Evolutionary conservation across 2,113 vertebrate species (phyloP).

Genomic region (Gymnarchus niloticus): DNA sequence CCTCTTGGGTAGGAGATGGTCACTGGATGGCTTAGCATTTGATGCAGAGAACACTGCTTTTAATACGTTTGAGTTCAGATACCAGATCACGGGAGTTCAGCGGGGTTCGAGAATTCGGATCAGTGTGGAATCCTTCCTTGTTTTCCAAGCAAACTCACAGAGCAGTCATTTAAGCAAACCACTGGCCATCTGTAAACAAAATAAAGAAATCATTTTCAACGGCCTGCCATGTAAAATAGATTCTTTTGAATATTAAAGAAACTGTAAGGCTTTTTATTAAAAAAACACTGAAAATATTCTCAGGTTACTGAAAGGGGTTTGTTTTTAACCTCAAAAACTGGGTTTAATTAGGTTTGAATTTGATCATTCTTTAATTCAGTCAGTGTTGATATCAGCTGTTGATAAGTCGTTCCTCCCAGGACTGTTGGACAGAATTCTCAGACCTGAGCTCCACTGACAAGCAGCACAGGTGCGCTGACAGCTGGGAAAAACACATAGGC

Average conservation of each 20-base stretch:
- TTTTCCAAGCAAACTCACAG: not conserved
- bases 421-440: not conserved
- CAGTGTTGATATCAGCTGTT: slow-evolving; percentile 12
- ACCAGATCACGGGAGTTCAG: not conserved
- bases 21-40: not conserved
- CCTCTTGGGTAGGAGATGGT: not conserved
- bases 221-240: not conserved
- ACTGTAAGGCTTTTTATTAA: not conserved
- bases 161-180: not conserved
- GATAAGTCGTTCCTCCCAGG: not conserved
- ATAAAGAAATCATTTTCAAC: not conserved
- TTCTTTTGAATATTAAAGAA: not conserved
- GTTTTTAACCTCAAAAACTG: slow-evolving; percentile 3
- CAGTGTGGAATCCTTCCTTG: not conserved
- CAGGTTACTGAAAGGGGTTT: not conserved
- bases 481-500: not conserved
- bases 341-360: slow-evolving; percentile 5
- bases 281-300: not conserved
- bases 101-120: not conserved
- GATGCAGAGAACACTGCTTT: not conserved
- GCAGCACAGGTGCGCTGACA: not conserved
- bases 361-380: slow-evolving; percentile 11
- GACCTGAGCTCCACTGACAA: not conserved
- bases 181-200: not conserved
- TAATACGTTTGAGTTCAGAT: not conserved